Percentiles rank a stretch among this genome's conserved stretches.
phyloP scores from a whole-genome alignment of 2,113 vertebrate genomes.

The Emberiza fucata region DNA sequence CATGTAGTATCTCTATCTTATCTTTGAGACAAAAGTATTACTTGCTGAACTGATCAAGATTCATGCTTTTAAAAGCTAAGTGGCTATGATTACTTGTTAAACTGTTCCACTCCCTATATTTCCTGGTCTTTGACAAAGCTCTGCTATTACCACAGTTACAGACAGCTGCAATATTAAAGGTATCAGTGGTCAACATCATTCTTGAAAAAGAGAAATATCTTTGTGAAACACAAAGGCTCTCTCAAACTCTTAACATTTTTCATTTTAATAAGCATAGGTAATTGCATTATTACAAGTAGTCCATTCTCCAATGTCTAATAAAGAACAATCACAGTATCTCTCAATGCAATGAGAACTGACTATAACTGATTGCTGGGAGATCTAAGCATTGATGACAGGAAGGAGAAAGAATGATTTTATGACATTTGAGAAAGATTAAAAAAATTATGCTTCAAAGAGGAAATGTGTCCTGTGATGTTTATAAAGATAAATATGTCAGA shows the following conservation, averaged over 20 bases:
- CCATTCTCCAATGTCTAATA: not conserved
- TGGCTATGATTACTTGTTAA: not conserved
- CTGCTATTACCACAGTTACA: not conserved
- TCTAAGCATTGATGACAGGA: not conserved
- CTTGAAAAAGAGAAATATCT: not conserved
- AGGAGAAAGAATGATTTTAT: not conserved
- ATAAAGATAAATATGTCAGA: not conserved
- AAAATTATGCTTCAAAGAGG: not conserved
- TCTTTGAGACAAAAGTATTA: constrained; percentile 4
- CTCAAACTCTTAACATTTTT: not conserved
- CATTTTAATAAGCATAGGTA: not conserved
- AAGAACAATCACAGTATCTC: not conserved
- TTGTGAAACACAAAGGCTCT: not conserved
- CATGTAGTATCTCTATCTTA: not conserved
- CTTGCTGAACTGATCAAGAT: not conserved
- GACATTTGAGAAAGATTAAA: not conserved
- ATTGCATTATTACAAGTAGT: not conserved
- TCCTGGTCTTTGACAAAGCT: not conserved
- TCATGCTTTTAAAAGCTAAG: not conserved
- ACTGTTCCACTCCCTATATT: not conserved
- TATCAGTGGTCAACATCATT: not conserved
- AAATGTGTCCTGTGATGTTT: not conserved
- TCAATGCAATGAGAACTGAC: not conserved
- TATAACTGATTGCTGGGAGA: not conserved
- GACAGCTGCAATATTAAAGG: not conserved